Base-by-base conservation (phyloP, 2,888 invertebrate species). In the Melolontha melolontha region DNA sequence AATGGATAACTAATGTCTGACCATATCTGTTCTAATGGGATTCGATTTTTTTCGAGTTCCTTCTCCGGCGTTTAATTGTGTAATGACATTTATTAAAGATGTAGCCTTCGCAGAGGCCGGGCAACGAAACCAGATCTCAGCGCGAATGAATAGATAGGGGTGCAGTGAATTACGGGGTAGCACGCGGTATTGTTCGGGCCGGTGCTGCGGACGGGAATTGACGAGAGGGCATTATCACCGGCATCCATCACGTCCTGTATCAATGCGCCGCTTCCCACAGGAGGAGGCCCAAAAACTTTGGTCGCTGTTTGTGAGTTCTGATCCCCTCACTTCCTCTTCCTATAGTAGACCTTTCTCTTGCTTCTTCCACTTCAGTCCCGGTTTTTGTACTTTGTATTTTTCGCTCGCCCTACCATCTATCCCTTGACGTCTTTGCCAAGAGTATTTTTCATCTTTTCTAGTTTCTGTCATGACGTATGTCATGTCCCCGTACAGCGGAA, bases 181-280 rank as follows among this genome's bases (percentile, higher is more conserved):
- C 77, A 77, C 78, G 78, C 77, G 80, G 83, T 86, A 83, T 86
- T 85, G 86, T 86, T 85, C 84, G 87, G 86, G 85, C 83, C 82
- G 82, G 83, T 84, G 84, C 81, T 82, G 81, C 81, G 82, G 84
- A 84, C 84, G 81, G 82, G 83, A 83, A 85, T 84, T 84, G 84
- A 85, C 84, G 84, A 84, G 82, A 81, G 81, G 82, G 82, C 84
- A 85, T 85, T 85, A 85, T 85, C 85, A 82, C 84, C 79, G 75
- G 77, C 82, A 85, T 85, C 83, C 83, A 84, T 85, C 85, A 85
- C 81, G 75, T 79, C 81, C 80, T 81, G 83, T 83, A 84, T 83
- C 83, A 83, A 83, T 84, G 84, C 81, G 79, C 77, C 75, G 77
- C 82, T 82, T 82, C 82, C 83, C 83, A 81, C 82, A 82, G 71